A percentile compares a stretch with the other conserved stretches of the same genome.
Conservation (phyloP, 2,113 vertebrate genomes). For the Silurus glanis region DNA sequence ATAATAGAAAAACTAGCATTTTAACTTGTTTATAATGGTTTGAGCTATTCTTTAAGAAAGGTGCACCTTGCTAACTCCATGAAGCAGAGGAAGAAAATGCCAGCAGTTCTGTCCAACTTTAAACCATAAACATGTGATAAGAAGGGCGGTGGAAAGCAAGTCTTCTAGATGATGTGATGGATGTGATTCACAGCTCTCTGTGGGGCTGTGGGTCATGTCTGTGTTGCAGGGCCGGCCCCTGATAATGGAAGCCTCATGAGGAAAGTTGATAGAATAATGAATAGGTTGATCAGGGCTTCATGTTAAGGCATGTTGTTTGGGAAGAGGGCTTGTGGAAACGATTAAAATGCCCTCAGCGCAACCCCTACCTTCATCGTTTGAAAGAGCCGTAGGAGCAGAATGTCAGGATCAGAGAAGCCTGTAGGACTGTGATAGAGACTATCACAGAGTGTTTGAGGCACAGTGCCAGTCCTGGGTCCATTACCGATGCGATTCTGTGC, state of each 20-base stretch:
- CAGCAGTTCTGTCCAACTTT: conserved; percentile 33
- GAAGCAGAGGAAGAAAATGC: conserved; percentile 36
- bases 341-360: conserved; percentile 39
- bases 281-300: conserved; percentile 43
- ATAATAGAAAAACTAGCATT: conserved; percentile 21
- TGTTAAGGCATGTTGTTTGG: conserved; percentile 23
- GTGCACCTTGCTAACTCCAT: conserved; percentile 5
- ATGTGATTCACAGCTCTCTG: conserved; percentile 28
- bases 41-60: background rate
- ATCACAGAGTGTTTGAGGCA: conserved; percentile 56
- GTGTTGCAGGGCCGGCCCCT: background rate
- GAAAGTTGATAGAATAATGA: conserved; percentile 38
- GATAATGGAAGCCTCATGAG: conserved; percentile 35
- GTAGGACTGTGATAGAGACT: conserved; percentile 47
- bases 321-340: conserved; percentile 45
- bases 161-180: conserved; percentile 39
- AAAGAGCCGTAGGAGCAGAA: background rate
- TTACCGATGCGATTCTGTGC: conserved; percentile 55
- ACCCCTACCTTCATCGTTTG: background rate
- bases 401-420: conserved; percentile 12
- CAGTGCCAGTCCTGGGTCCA: conserved; percentile 49
- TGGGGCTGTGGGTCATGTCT: conserved; percentile 23
- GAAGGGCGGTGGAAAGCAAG: background rate
- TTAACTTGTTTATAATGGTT: background rate
- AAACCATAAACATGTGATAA: conserved; percentile 48